A percentile compares a stretch with the other conserved stretches of the same genome.
phyloP scores from a whole-genome alignment of 1,140 invertebrate genomes.

The Drosophila teissieri region DNA sequence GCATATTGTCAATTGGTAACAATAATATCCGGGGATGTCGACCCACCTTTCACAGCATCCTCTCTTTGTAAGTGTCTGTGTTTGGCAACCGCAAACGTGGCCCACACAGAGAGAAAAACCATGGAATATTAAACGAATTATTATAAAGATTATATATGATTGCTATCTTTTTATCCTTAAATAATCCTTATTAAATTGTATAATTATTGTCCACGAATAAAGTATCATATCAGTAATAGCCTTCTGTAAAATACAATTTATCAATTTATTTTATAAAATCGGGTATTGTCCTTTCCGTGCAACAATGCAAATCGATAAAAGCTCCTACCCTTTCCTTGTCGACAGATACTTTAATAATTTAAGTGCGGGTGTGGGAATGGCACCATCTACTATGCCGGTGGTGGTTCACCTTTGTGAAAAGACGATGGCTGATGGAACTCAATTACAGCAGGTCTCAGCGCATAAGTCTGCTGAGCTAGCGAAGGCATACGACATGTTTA shows the following conservation, averaged over 20 bases:
- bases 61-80: conserved; percentile 13
- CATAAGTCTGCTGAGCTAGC: no score
- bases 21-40: conserved; percentile 42
- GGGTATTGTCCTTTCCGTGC: background rate
- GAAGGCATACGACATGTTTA: background rate
- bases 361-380: conserved; percentile 10
- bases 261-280: background rate
- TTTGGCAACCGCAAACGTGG: conserved; percentile 48
- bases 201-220: no score
- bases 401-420: conserved; percentile 18
- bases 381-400: no score
- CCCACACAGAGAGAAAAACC: conserved; percentile 1
- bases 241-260: no score
- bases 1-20: conserved; percentile 50
- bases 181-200: no score
- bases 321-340: conserved; percentile 34
- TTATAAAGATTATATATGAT: no score
- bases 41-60: conserved; percentile 21
- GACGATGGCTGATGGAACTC: conserved; percentile 1
- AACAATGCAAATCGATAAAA: conserved; percentile 61
- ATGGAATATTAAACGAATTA: no score
- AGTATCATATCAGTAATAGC: no score
- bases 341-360: conserved; percentile 61
- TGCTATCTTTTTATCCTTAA: no score
- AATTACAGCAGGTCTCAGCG: background rate